These are phyloP conservation scores for Anneissia japonica DNA, from an alignment of 35 echinoderm and acorn worm species.

Conservation along the genomic window DNA sequence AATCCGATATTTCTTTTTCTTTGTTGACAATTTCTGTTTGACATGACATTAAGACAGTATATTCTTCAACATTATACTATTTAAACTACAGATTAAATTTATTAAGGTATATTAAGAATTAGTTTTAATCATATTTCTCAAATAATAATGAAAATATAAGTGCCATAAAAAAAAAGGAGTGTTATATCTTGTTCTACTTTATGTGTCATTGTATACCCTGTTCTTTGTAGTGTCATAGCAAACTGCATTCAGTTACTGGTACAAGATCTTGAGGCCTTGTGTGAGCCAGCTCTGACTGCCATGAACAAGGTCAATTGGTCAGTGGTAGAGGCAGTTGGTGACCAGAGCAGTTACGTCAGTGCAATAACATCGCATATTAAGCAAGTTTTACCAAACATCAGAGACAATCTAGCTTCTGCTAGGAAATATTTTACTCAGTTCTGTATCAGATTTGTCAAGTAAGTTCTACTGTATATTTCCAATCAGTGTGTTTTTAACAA, in stretches of 20 bases:
- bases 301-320: constrained; percentile 99
- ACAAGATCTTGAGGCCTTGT: constrained; percentile 82
- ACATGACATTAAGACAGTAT: neutral
- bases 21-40: too few relatives aligned
- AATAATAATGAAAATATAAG: neutral
- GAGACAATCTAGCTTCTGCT: constrained; percentile 91
- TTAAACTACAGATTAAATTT: too few relatives aligned
- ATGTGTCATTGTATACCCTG: neutral
- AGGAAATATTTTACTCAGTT: constrained; percentile 98
- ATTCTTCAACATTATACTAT: too few relatives aligned
- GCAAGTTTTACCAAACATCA: constrained; percentile 69
- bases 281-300: constrained; percentile 90
- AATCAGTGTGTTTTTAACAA: too few relatives aligned
- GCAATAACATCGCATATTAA: constrained; percentile 91
- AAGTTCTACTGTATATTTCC: constrained; percentile 14
- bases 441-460: constrained; percentile 99
- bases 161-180: too few relatives aligned
- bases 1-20: too few relatives aligned
- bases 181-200: neutral
- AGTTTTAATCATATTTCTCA: too few relatives aligned
- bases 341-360: constrained; percentile 90
- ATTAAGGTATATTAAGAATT: too few relatives aligned
- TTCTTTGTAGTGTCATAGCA: constrained; percentile 76
- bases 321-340: constrained; percentile 75
- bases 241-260: constrained; percentile 96